Percentiles rank a stretch among this genome's conserved stretches.
phyloP scores from a whole-genome alignment of 2,113 vertebrate species.

The Colossoma macropomum region DNA sequence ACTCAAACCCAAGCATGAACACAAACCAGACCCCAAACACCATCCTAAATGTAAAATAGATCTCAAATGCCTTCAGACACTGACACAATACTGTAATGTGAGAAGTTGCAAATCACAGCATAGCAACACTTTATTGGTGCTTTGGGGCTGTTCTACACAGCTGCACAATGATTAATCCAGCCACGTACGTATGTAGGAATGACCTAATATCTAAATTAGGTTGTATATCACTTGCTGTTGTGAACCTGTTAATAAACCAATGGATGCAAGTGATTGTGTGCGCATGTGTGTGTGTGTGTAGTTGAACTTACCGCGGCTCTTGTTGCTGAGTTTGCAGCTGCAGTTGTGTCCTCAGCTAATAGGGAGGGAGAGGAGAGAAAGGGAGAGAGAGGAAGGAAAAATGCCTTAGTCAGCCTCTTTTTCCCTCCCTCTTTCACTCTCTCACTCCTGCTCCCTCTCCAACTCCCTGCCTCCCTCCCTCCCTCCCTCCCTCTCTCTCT shows the following conservation, averaged over 20 bases:
- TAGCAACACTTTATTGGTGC: no score
- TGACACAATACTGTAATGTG: no score
- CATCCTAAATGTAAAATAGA: not conserved
- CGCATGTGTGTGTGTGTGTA: slow-evolving; percentile 12
- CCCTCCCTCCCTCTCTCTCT: slow-evolving; percentile 29
- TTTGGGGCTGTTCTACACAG: no score
- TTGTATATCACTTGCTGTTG: not conserved
- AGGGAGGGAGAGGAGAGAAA: not conserved
- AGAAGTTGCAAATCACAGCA: no score
- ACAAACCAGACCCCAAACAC: no score
- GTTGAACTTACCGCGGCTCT: slow-evolving; percentile 21
- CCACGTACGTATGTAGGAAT: no score
- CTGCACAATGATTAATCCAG: no score
- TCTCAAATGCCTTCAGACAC: no score
- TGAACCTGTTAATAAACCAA: not conserved
- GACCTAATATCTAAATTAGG: not conserved
- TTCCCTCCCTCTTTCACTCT: slow-evolving; percentile 22
- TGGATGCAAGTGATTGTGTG: not conserved
- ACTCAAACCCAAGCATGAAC: not conserved
- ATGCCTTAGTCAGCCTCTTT: slow-evolving; percentile 3
- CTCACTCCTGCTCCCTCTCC: slow-evolving; percentile 29
- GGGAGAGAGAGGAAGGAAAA: not conserved
- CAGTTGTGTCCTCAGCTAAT: slow-evolving; percentile 23
- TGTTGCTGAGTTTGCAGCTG: slow-evolving; percentile 25
- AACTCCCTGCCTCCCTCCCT: not conserved